Percentiles rank a stretch among this genome's conserved stretches.
These are phyloP conservation scores for Parnassius glacialis DNA, from an alignment of 2,888 invertebrate species.

Conservation along the genomic window DNA sequence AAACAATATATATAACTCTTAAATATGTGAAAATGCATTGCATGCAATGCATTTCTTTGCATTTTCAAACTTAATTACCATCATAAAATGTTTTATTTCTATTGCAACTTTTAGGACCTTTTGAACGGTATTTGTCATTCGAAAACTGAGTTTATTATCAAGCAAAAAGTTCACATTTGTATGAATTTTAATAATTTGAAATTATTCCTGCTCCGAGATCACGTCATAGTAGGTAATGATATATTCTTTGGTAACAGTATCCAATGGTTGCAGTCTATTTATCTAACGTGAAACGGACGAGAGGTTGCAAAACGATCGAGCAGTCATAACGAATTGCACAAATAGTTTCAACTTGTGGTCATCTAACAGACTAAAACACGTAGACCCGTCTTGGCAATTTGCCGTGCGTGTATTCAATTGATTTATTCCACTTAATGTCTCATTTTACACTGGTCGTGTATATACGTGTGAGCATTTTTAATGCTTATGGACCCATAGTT, in stretches of 20 bases:
- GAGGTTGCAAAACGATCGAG: constrained; percentile 29
- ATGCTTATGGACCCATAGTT: constrained; percentile 29
- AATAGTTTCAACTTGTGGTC: constrained; percentile 30
- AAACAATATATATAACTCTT: too few relatives aligned
- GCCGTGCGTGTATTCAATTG: constrained; percentile 9
- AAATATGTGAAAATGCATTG: too few relatives aligned
- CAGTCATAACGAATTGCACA: constrained; percentile 34
- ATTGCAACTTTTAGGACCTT: too few relatives aligned
- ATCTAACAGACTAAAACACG: constrained; percentile 26
- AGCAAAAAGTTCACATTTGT: too few relatives aligned
- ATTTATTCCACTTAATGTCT: constrained; percentile 9
- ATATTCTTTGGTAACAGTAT: neutral
- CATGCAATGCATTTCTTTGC: too few relatives aligned
- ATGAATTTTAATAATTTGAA: too few relatives aligned
- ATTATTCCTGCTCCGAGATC: too few relatives aligned
- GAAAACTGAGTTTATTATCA: too few relatives aligned
- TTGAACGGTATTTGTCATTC: too few relatives aligned
- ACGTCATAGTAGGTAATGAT: too few relatives aligned
- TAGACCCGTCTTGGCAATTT: constrained; percentile 25
- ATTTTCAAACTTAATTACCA: too few relatives aligned
- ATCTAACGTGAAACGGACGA: constrained; percentile 28
- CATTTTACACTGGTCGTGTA: constrained; percentile 18
- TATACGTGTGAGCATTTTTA: constrained; percentile 21
- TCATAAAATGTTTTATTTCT: too few relatives aligned
- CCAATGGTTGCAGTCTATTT: constrained; percentile 23